Conservation (phyloP, 1,140 invertebrate species). For the Drosophila bifasciata region DNA sequence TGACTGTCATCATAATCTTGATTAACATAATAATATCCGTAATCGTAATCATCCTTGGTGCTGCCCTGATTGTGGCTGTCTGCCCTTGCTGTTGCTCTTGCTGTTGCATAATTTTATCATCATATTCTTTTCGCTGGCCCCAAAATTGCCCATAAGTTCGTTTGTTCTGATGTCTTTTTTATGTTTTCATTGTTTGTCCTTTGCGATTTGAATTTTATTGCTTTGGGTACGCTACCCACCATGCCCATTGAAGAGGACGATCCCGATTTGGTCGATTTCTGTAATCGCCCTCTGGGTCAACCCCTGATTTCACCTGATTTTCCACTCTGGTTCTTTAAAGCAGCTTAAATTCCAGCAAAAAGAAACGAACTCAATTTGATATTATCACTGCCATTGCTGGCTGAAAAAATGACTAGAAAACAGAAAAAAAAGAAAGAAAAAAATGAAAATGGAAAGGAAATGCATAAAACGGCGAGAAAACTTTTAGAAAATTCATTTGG, state of each 20-base stretch:
- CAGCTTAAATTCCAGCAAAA: conserved; percentile 7
- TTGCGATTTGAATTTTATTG: conserved; percentile 49
- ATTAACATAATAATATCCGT: conserved; percentile 71
- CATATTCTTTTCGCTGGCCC: neutral
- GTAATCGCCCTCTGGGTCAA: conserved; percentile 11
- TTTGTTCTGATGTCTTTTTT: conserved; percentile 34
- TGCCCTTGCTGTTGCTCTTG: neutral
- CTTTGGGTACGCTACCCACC: conserved; percentile 21
- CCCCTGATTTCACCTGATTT: conserved; percentile 3
- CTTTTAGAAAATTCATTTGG: conserved; percentile 62
- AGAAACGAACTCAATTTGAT: conserved; percentile 49
- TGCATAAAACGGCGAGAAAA: conserved; percentile 32
- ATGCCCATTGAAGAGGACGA: conserved; percentile 15
- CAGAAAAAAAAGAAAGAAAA: too few relatives aligned
- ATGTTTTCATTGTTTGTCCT: neutral
- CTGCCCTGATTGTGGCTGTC: conserved; percentile 27
- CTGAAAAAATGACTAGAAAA: neutral
- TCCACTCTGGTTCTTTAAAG: conserved; percentile 16
- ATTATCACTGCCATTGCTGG: conserved; percentile 36
- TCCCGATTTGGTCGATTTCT: neutral
- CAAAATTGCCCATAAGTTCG: conserved; percentile 53
- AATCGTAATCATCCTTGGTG: conserved; percentile 62
- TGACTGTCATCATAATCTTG: conserved; percentile 76
- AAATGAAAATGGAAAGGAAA: neutral
- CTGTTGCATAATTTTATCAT: conserved; percentile 33